Evolutionary conservation across 1,140 invertebrate genomes (phyloP).

Genomic region (Orchestia grillus): DNA sequence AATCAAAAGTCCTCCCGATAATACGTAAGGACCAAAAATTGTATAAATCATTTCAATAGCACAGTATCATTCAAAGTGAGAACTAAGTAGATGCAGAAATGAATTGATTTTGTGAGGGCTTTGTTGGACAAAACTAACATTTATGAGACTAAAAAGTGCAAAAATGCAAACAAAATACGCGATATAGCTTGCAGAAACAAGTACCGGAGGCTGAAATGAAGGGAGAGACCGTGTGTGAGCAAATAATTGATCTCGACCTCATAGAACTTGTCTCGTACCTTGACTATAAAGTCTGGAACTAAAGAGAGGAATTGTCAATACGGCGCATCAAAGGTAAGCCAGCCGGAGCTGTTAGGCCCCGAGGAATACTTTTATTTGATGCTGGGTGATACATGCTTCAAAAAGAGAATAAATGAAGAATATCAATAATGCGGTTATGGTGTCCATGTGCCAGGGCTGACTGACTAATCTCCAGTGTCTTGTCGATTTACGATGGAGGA

Average conservation of each 20-base stretch:
- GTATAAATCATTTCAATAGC: background rate
- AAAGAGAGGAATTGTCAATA: background rate
- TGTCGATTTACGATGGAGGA: background rate
- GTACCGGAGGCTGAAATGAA: background rate
- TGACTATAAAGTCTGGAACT: background rate
- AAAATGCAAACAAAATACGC: background rate
- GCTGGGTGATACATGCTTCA: background rate
- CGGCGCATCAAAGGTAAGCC: background rate
- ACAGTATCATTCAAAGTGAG: background rate
- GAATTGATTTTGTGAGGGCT: background rate
- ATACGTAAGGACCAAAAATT: background rate
- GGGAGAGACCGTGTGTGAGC: background rate
- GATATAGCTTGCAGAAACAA: background rate
- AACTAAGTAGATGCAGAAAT: background rate
- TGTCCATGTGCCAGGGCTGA: background rate
- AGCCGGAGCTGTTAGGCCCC: background rate
- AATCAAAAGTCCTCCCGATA: no score
- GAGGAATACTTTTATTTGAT: background rate
- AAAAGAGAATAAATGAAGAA: background rate
- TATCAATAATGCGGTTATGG: background rate
- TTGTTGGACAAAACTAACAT: background rate
- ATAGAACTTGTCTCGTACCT: background rate
- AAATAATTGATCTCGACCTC: background rate
- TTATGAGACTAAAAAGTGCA: background rate
- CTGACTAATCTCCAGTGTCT: background rate